Conservation (phyloP, 2,113 vertebrate genomes). For the Brachyistius frenatus region DNA sequence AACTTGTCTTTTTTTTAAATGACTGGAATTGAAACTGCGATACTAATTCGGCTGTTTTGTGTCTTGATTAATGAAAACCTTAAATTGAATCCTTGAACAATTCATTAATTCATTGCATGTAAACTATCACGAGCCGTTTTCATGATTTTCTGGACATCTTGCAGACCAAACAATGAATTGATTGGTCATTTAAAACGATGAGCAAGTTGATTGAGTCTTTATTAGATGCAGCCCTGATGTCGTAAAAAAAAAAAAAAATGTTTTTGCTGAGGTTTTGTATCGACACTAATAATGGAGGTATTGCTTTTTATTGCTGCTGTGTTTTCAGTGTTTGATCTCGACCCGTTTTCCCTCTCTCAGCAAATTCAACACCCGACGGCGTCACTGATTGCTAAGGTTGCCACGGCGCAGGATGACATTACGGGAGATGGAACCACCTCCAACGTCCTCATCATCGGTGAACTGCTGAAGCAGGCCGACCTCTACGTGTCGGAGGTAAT, state of each 20-base stretch:
- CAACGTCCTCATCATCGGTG: constrained; percentile 97
- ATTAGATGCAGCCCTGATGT: not conserved
- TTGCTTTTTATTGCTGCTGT: not conserved
- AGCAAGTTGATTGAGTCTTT: not conserved
- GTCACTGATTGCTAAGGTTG: constrained; percentile 97
- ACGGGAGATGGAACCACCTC: constrained; percentile 98
- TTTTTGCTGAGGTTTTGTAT: too few species aligned
- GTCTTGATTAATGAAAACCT: too few species aligned
- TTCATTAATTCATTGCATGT: too few species aligned
- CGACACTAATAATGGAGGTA: too few species aligned
- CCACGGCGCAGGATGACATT: constrained; percentile 98
- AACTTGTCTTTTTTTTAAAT: too few species aligned
- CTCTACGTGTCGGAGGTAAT: constrained; percentile 95
- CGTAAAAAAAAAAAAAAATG: not conserved
- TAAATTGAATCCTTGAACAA: too few species aligned
- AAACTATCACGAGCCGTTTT: too few species aligned
- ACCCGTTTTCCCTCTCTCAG: constrained; percentile 69
- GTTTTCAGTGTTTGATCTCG: not conserved
- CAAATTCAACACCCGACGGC: constrained; percentile 99
- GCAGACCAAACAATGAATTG: too few species aligned
- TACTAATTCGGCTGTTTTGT: too few species aligned
- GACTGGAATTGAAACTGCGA: too few species aligned
- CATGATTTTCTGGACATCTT: too few species aligned
- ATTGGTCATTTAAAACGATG: not conserved
- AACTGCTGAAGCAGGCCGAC: constrained; percentile 96